Evolutionary conservation across 2,888 invertebrate species (phyloP), one percentile per base, ranked within the genome.

Genomic region (Branchellion lobata): DNA sequence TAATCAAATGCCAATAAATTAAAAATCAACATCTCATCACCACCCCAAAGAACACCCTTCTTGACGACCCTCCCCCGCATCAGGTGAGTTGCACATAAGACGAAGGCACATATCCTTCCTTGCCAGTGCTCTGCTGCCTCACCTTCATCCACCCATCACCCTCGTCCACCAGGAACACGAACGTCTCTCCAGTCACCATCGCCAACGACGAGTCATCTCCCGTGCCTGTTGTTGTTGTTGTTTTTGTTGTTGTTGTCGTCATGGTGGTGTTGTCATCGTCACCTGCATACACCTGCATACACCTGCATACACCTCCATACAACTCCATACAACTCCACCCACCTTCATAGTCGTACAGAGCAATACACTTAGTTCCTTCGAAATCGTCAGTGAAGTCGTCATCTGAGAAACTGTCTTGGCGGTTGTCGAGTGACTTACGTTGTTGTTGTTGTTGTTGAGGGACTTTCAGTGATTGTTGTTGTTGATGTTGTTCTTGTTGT

Each of bases 271-370:
- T n/a, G n/a, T n/a, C n/a, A n/a, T n/a, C n/a, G n/a, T n/a, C n/a
- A n/a, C n/a, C n/a, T n/a, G n/a, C n/a, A n/a, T n/a, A n/a, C n/a
- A n/a, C n/a, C n/a, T n/a, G n/a, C n/a, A n/a, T n/a, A n/a, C n/a
- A 51, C 14, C 18, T 51, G 53, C 53, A 51, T 18, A 18, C 53
- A 51, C 18, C 18, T 11, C n/a, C n/a, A n/a, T n/a, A n/a, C n/a
- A n/a, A n/a, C n/a, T n/a, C n/a, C n/a, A n/a, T n/a, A n/a, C n/a
- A n/a, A n/a, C n/a, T 8, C 33, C 1, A 27, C 1, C 51, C 24
- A 79, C 79, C 79, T 61, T 79, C 74, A 18, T 57, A 79, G 65
- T 61, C 74, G 68, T 79, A 79, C 3, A 79, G 61, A 5, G 79
- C 79, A 11, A 27, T 65, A 47, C 79, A 79, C 40, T 24, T 65